Evolutionary conservation across 2,888 invertebrate species (phyloP).

Genomic region (Cetonia aurata): DNA sequence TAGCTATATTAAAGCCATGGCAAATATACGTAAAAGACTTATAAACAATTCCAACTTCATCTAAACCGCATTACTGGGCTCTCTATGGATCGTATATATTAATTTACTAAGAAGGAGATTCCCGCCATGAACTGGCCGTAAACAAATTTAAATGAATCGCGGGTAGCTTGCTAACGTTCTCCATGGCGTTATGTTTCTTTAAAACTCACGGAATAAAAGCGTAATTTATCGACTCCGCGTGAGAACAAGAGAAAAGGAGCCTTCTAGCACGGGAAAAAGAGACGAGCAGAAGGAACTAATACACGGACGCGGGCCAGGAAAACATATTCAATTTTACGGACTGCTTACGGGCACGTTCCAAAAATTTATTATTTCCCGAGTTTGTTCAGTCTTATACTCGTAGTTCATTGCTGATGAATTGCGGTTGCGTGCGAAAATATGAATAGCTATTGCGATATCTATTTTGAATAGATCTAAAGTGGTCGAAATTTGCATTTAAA

Average conservation of each 20-base stretch:
- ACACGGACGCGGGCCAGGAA: slow-evolving; percentile 36
- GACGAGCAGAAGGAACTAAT: neutral
- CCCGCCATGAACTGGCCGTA: slow-evolving; percentile 19
- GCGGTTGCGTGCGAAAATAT: neutral
- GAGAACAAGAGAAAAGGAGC: slow-evolving; percentile 20
- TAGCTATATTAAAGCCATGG: too few relatives aligned
- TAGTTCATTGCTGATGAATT: neutral
- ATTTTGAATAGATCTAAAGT: too few relatives aligned
- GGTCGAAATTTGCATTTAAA: too few relatives aligned
- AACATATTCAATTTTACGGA: slow-evolving; percentile 57
- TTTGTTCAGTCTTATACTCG: slow-evolving; percentile 55
- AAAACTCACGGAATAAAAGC: slow-evolving; percentile 26
- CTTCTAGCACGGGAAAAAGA: neutral
- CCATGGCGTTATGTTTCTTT: slow-evolving; percentile 20
- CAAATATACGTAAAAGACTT: too few relatives aligned
- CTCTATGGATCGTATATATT: slow-evolving; percentile 24
- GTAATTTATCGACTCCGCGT: slow-evolving; percentile 25
- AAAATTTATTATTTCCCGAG: slow-evolving; percentile 58
- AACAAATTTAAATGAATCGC: slow-evolving; percentile 35
- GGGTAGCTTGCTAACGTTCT: slow-evolving; percentile 14
- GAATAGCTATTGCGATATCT: too few relatives aligned
- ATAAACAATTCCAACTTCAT: slow-evolving; percentile 26
- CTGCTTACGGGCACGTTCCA: slow-evolving; percentile 56
- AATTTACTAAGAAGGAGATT: slow-evolving; percentile 18
- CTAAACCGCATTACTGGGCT: slow-evolving; percentile 7